Conservation (phyloP, 2,113 vertebrate species). For the Galeopterus variegatus region DNA sequence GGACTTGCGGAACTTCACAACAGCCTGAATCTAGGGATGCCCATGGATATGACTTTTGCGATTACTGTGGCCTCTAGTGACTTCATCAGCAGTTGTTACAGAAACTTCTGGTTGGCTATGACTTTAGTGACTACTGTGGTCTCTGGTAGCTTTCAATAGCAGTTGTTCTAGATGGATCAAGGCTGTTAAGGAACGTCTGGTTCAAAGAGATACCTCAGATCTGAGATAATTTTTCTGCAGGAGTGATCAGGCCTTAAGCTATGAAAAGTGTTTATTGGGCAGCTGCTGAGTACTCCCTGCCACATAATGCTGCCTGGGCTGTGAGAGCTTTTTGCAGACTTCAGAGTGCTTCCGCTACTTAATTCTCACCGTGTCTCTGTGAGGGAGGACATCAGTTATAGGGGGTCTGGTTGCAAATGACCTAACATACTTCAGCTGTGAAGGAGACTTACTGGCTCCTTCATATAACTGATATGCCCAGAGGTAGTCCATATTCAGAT, state of each 20-base stretch:
- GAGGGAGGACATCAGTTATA: not conserved
- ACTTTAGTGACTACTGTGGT: not conserved
- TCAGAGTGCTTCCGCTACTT: not conserved
- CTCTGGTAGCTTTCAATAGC: not conserved
- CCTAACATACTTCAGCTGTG: not conserved
- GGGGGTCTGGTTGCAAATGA: not conserved
- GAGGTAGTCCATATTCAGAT: not conserved
- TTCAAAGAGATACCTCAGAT: not conserved
- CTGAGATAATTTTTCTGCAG: slow-evolving; percentile 24
- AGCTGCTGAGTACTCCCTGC: not conserved
- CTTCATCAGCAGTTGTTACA: not conserved
- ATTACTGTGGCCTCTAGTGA: not conserved
- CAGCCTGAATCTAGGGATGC: accelerated
- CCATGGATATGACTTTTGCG: not conserved
- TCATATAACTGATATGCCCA: not conserved
- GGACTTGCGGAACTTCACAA: not conserved
- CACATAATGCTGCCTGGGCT: not conserved
- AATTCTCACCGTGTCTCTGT: not conserved
- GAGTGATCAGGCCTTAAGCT: not conserved
- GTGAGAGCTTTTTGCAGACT: not conserved
- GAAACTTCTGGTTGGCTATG: not conserved
- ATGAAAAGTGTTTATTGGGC: not conserved
- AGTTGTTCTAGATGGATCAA: not conserved
- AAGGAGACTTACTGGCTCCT: not conserved
- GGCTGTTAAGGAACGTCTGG: not conserved